These are phyloP conservation scores for Chitala chitala DNA, from an alignment of 2,113 vertebrate species.

Conservation along the genomic window DNA sequence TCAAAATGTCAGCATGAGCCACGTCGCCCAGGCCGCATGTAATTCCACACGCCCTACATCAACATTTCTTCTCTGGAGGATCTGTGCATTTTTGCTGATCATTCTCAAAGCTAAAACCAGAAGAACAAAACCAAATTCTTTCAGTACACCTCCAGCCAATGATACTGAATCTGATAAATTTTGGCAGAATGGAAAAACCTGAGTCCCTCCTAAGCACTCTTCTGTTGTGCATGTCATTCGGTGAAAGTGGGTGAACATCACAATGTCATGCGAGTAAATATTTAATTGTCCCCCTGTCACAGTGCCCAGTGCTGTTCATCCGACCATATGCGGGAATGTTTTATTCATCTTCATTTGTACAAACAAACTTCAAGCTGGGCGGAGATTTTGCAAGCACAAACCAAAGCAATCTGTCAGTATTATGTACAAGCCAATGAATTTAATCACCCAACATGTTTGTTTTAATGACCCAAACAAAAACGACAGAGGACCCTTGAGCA, in stretches of 20 bases:
- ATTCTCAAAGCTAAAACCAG: too few relatives aligned
- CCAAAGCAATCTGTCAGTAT: background rate
- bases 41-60: too few relatives aligned
- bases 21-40: too few relatives aligned
- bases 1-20: too few relatives aligned
- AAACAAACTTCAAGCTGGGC: background rate
- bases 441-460: constrained; percentile 10
- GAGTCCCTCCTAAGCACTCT: too few relatives aligned
- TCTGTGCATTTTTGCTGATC: too few relatives aligned
- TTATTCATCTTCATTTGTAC: background rate
- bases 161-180: too few relatives aligned
- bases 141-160: too few relatives aligned
- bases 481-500: constrained; percentile 1
- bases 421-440: background rate
- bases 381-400: background rate
- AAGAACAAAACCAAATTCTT: too few relatives aligned
- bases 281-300: constrained; percentile 27
- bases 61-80: too few relatives aligned
- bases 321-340: background rate
- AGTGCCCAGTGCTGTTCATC: background rate
- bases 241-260: constrained; percentile 30
- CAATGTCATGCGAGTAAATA: constrained; percentile 30
- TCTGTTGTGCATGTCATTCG: background rate
- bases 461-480: background rate
- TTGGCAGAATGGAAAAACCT: too few relatives aligned